Conservation (phyloP, 2,888 invertebrate genomes). For the Eudemis profundana region DNA sequence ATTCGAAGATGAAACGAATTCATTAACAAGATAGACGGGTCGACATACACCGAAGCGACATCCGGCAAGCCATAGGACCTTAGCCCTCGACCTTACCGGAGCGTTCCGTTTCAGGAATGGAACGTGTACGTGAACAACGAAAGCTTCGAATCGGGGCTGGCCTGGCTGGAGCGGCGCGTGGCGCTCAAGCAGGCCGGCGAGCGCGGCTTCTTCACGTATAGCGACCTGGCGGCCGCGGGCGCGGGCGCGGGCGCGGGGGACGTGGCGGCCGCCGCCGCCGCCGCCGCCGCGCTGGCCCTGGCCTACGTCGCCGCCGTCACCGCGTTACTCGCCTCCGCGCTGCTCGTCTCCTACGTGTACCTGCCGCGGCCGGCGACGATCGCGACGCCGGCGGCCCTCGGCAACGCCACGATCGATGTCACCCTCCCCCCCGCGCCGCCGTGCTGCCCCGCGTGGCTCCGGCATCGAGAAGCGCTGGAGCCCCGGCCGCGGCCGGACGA, state of each 20-base stretch:
- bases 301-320: slow-evolving; percentile 54
- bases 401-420: slow-evolving; percentile 51
- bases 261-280: slow-evolving; percentile 45
- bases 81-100: background rate
- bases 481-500: slow-evolving; percentile 57
- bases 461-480: slow-evolving; percentile 52
- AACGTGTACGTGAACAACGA: slow-evolving; percentile 91
- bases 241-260: slow-evolving; percentile 77
- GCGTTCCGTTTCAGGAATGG: slow-evolving; percentile 89
- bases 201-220: slow-evolving; percentile 93
- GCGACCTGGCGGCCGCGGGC: slow-evolving; percentile 88
- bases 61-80: no score
- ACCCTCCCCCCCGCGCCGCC: slow-evolving; percentile 46
- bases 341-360: slow-evolving; percentile 51
- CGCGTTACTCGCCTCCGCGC: slow-evolving; percentile 59
- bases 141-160: slow-evolving; percentile 90
- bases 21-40: no score
- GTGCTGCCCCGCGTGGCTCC: slow-evolving; percentile 69
- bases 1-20: no score
- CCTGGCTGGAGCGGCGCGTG: slow-evolving; percentile 88
- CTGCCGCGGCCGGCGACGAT: slow-evolving; percentile 49
- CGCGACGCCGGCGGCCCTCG: slow-evolving; percentile 45
- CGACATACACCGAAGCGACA: no score
- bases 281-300: slow-evolving; percentile 50
- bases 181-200: slow-evolving; percentile 89